Evolutionary conservation across 2,797 vertebrate species (phyloP).

Genomic region (Rhynchotus rufescens): DNA sequence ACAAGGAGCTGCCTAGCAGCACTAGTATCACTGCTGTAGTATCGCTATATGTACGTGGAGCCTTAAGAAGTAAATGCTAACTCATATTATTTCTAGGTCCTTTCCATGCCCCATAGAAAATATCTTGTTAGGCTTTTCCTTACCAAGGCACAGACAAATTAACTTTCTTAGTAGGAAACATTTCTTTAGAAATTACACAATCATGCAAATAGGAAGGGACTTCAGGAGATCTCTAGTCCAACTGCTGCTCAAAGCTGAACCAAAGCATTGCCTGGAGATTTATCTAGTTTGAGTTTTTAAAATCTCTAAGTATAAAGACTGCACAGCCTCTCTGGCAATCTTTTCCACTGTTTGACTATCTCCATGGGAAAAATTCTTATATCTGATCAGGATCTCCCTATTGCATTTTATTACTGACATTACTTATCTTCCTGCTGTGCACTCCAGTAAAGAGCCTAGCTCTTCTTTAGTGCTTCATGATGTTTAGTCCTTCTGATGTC

Average conservation of each 20-base stretch:
- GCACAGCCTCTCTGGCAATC: background rate
- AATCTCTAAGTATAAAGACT: background rate
- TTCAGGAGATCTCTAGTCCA: background rate
- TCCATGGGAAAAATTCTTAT: background rate
- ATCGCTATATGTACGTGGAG: background rate
- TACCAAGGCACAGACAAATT: background rate
- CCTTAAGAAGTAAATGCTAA: background rate
- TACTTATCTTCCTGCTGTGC: background rate
- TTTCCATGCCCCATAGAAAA: background rate
- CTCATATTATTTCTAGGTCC: background rate
- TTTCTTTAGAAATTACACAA: background rate
- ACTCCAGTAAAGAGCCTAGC: background rate
- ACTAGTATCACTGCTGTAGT: rapidly evolving
- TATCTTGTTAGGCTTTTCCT: background rate
- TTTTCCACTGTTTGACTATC: background rate
- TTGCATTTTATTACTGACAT: background rate
- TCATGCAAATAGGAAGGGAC: background rate
- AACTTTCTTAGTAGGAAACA: background rate
- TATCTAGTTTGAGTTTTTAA: background rate
- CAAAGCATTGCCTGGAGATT: background rate
- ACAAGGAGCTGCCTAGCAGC: background rate
- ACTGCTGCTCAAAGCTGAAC: background rate
- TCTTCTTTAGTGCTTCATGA: background rate
- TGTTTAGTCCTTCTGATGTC: background rate
- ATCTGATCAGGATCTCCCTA: background rate